Evolutionary conservation across 2,797 vertebrate genomes (phyloP).

Genomic region (Anguilla anguilla): DNA sequence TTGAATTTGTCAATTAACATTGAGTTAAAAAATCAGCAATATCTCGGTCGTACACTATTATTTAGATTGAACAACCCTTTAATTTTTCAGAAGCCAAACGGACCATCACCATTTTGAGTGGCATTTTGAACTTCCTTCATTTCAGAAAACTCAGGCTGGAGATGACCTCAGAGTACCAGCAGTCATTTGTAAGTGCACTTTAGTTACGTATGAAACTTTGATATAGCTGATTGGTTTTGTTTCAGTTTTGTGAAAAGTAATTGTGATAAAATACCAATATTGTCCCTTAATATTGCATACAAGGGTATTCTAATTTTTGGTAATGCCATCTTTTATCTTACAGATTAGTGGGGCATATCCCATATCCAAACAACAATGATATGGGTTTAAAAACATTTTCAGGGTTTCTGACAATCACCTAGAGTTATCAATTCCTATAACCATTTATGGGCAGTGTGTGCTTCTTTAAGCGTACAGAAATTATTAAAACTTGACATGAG

Average conservation of each 20-base stretch:
- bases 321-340: neutral
- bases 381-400: neutral
- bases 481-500: neutral
- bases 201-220: neutral
- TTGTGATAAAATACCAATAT: neutral
- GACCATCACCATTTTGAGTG: constrained; percentile 70
- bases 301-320: too few species aligned
- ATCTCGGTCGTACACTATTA: neutral
- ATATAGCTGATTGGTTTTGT: neutral
- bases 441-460: neutral
- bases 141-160: constrained; percentile 72
- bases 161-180: constrained; percentile 60
- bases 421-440: neutral
- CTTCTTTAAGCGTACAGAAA: neutral
- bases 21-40: neutral
- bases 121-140: constrained; percentile 77
- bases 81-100: constrained; percentile 65
- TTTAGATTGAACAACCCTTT: neutral
- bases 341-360: neutral
- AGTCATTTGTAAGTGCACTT: constrained; percentile 65
- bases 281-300: neutral
- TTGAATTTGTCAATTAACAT: neutral
- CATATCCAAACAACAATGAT: neutral
- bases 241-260: constrained; percentile 1
- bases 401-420: neutral